Evolutionary conservation across 2,113 vertebrate species (phyloP), one percentile per base, ranked within the genome.

Genomic region (Atlantisia rogersi): DNA sequence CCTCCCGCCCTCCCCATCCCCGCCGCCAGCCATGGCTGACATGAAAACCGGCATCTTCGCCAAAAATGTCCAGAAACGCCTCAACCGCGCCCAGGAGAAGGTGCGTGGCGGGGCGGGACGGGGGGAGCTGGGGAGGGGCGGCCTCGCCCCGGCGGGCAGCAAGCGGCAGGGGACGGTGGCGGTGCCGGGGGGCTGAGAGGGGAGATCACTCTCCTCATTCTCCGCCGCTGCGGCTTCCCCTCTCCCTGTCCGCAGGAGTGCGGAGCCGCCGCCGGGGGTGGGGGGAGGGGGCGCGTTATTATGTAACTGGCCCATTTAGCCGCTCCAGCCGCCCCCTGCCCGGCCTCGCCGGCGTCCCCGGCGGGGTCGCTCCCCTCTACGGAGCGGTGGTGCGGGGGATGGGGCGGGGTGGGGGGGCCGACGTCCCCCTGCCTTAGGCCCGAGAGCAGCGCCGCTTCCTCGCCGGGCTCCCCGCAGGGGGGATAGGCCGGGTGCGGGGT

Each of bases 41-140:
- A 99, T 99, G 92, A 99, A 99, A 97, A 98, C 99, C 14, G 99
- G 99, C 95, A 98, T 99, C 90, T 99, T 99, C 96, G 99, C 99
- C 83, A 99, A 99, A 97, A 99, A 99, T 96, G 99, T 99, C 48
- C 99, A 99, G 97, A 99, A 99, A 90, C 98, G 98, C 48, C 97
- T 99, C 82, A 99, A 98, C 97, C 98, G 99, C 32, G 99, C 99
- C 15, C 99, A 99, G 97, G 99, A 99, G 88, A 99, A 99, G 99
- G 99, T 99, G 96, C n/a, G 20, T 14, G 16, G 24, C 8, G 69
- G 76, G 56, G 42, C 15, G 42, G 62, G 50, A 26, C 2, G 18
- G 10, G 44, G 32, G 19, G 39, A 2, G 28, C 37, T 12, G 14
- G 60, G n/a, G 28, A 50, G 42, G n/a, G 35, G 39, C 25, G 32